Evolutionary conservation across 2,113 vertebrate genomes (phyloP).

Genomic region (Gyps fulvus): DNA sequence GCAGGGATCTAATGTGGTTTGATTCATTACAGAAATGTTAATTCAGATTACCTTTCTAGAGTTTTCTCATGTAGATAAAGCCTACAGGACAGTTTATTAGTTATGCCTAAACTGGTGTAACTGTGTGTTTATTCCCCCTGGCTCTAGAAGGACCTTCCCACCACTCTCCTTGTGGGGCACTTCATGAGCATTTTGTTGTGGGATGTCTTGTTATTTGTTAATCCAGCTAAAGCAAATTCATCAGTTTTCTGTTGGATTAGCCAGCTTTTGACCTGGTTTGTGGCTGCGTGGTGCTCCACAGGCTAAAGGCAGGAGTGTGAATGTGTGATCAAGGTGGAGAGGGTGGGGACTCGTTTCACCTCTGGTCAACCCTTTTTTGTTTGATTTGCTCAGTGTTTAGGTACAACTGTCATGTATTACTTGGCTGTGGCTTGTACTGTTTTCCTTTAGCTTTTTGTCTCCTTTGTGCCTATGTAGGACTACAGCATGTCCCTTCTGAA

Average conservation of each 20-base stretch:
- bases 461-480: background rate
- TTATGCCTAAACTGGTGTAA: background rate
- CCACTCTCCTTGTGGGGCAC: background rate
- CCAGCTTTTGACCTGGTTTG: background rate
- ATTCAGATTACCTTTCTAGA: slow-evolving; percentile 37
- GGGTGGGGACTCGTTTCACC: rapidly evolving
- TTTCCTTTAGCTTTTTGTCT: background rate
- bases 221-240: background rate
- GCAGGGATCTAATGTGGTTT: slow-evolving; percentile 26
- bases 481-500: background rate
- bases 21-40: slow-evolving; percentile 40
- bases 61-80: background rate
- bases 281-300: background rate
- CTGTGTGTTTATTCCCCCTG: background rate
- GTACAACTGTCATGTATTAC: background rate
- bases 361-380: background rate
- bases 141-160: background rate
- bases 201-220: background rate
- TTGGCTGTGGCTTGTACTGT: background rate
- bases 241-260: background rate
- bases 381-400: background rate
- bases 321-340: background rate
- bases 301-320: background rate
- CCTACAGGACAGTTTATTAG: background rate
- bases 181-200: background rate